Conservation (phyloP, 2,113 vertebrate species). For the Chionis minor region DNA sequence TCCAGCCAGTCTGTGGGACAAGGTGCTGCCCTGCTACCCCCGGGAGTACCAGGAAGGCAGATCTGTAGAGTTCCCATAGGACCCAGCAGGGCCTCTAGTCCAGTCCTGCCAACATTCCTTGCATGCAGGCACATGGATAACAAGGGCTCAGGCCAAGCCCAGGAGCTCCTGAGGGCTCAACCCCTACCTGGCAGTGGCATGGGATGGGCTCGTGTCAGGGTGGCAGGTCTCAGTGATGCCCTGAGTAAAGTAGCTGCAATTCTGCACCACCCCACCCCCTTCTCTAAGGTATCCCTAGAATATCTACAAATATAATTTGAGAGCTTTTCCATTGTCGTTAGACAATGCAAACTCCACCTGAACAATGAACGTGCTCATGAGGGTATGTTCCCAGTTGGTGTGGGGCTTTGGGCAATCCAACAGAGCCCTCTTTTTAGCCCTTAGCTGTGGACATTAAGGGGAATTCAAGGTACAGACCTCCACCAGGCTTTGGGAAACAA, state of each 20-base stretch:
- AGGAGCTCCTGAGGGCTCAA: background rate
- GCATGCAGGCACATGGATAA: background rate
- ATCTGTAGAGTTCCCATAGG: background rate
- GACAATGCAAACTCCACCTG: background rate
- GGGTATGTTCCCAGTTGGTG: background rate
- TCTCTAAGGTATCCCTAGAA: background rate
- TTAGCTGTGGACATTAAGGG: background rate
- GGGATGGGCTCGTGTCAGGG: rapidly evolving
- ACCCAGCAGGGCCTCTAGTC: background rate
- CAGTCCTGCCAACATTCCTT: background rate
- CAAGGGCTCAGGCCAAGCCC: background rate
- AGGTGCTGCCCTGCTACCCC: background rate
- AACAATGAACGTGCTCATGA: rapidly evolving
- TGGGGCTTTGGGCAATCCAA: background rate
- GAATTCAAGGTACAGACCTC: background rate
- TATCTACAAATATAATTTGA: background rate
- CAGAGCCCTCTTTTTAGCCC: background rate
- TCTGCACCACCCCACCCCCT: rapidly evolving
- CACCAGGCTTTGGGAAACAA: background rate
- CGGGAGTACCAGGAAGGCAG: rapidly evolving
- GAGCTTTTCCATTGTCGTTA: background rate
- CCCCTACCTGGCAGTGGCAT: background rate
- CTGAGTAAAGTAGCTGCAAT: background rate
- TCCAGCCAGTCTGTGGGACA: background rate
- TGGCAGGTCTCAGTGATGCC: background rate